Evolutionary conservation across 2,797 vertebrate genomes (phyloP).

Genomic region (Parauchenoglanis punctatus): DNA sequence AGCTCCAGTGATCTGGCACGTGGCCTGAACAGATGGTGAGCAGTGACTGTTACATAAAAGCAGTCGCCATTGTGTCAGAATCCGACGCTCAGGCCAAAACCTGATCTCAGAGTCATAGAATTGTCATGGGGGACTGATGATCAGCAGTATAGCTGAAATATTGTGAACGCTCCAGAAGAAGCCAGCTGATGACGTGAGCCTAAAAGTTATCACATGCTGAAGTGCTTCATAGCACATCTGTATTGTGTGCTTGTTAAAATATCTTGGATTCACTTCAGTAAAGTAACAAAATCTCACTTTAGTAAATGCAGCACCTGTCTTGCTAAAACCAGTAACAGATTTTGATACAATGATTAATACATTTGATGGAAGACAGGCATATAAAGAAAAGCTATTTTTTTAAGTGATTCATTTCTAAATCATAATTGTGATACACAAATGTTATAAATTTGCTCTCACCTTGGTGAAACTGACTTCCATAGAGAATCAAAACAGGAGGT

Average conservation of each 20-base stretch:
- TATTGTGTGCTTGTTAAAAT: constrained; percentile 27
- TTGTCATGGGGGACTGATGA: constrained; percentile 49
- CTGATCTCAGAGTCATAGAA: constrained; percentile 55
- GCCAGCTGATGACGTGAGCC: constrained; percentile 35
- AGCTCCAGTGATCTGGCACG: constrained; percentile 42
- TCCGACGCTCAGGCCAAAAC: constrained; percentile 39
- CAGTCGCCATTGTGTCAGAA: constrained; percentile 43
- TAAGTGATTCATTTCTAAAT: not conserved
- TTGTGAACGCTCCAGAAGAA: constrained; percentile 20
- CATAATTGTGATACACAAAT: not conserved
- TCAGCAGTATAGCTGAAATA: constrained; percentile 34
- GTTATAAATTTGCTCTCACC: not conserved
- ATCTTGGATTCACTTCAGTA: constrained; percentile 29
- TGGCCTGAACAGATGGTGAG: constrained; percentile 58
- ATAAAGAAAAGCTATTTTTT: not conserved
- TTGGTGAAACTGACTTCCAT: not conserved
- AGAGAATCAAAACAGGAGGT: constrained; percentile 20
- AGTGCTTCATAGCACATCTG: constrained; percentile 19
- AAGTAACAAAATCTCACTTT: constrained; percentile 20
- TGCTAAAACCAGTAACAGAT: not conserved
- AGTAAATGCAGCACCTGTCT: constrained; percentile 20
- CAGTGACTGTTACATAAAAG: constrained; percentile 58
- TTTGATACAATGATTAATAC: not conserved
- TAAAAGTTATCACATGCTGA: constrained; percentile 23
- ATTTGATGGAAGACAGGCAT: not conserved